Base-by-base conservation (phyloP, 2,888 invertebrate genomes). In the Netelia melanura region DNA sequence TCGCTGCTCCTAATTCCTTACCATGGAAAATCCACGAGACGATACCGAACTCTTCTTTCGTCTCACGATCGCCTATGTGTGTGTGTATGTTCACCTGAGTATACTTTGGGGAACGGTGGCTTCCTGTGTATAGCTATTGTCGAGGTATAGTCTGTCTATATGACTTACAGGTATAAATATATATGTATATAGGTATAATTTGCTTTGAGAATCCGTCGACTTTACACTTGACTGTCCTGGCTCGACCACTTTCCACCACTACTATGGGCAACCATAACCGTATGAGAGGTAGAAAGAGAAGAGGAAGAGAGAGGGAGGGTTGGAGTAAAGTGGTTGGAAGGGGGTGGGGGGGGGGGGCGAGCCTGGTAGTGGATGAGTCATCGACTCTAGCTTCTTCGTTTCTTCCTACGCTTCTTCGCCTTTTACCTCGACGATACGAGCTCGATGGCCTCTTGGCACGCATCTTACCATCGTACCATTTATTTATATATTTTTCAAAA, bases 151-250 rank as follows among this genome's bases (percentile, higher is more conserved):
- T 30, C 30, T 30, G 30, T 30, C 30, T 30, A 30, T 30, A 30
- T 30, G 30, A 5, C 30, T 30, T 30, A 30, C 30, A 30, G 30
- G 30, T 30, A 30, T 30, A 30, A 5, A 30, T 30, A 30, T 30
- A 30, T 30, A 30, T 30, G 5, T 30, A 30, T 30, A 30, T 64
- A 75, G 25, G 43, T 48, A 30, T 62, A 70, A 62, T 72, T 83
- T 79, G 71, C 79, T 74, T 83, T 81, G 83, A 85, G 62, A 38
- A 52, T 56, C 17, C 65, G 88, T 89, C 90, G 90, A 90, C 91
- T 91, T 87, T 90, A 87, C 91, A 91, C 91, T 90, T 90, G 91
- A 91, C 89, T 87, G 87, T 89, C 86, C 89, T 89, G 90, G 88
- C 83, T 88, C 90, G 89, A 76, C 79, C 85, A 84, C 65, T 84